A percentile compares a stretch with the other conserved stretches of the same genome.
Conservation (phyloP, 2,113 vertebrate species). For the Poeciliopsis occidentalis region DNA sequence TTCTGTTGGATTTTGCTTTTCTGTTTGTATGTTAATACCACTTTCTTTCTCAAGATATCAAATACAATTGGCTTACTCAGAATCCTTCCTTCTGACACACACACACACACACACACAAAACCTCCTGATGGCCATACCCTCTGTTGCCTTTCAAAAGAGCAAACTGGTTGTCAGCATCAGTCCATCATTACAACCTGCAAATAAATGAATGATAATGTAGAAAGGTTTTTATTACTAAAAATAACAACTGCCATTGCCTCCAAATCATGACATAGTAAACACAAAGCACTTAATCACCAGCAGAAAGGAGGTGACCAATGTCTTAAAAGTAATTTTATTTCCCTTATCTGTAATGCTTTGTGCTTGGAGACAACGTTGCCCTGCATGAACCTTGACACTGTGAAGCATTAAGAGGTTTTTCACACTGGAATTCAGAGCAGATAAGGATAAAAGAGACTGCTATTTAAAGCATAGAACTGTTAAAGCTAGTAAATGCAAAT, state of each 20-base stretch:
- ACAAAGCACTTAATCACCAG: neutral
- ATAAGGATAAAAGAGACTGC: conserved; percentile 56
- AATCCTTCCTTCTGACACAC: neutral
- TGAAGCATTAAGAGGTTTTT: conserved; percentile 39
- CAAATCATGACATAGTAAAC: conserved; percentile 6
- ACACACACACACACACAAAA: too few relatives aligned
- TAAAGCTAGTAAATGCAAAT: conserved; percentile 52
- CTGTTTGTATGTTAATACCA: neutral
- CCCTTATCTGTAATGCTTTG: conserved; percentile 28
- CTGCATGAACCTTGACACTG: conserved; percentile 48
- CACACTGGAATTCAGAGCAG: conserved; percentile 38
- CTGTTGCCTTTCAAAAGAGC: neutral
- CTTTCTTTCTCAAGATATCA: neutral
- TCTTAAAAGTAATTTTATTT: conserved; percentile 35
- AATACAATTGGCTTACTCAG: neutral
- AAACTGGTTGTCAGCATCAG: neutral
- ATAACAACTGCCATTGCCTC: neutral
- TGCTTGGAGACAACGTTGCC: conserved; percentile 28
- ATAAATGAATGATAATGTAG: neutral
- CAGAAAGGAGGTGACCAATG: neutral
- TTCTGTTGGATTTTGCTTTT: neutral
- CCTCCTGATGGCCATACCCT: neutral
- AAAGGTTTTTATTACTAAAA: neutral
- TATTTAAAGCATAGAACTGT: conserved; percentile 55
- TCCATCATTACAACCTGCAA: neutral